Base-by-base conservation (phyloP, 2,797 vertebrate species). In the Furcifer pardalis region DNA sequence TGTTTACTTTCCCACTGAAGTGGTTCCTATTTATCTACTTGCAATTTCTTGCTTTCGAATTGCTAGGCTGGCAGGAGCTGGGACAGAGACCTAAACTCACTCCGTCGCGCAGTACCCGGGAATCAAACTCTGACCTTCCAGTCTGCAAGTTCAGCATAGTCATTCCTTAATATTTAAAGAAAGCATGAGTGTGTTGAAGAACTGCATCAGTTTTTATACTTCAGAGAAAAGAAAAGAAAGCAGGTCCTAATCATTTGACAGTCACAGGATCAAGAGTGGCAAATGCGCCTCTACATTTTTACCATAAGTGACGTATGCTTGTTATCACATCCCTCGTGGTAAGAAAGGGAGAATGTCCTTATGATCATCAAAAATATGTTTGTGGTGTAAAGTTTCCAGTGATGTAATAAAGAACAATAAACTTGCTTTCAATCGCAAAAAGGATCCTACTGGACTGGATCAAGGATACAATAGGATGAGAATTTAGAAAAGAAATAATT, bases 201-300 rank as follows among this genome's bases (percentile, higher is more conserved):
- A 84, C 3, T 44, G 27, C 17, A 21, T 49, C 7, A 15, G 17
- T 52, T 52, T 9, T 52, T 52, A 13, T 52, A 52, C 49, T 52
- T 52, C 9, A 35, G 85, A 86, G 76, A 40, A 65, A 42, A 27
- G 52, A 68, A 49, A 80, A 85, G 84, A 68, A 52, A 88, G 81
- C 6, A 12, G 77, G 84, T 86, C 84, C 83, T 69, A 83, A 90
- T 87, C 89, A 90, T 12, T 56, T 62, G 37, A 92, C 77, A 84
- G 85, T 77, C 85, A 85, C 79, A 82, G 92, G 84, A 85, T 66
- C 80, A 85, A 84, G 77, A 78, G 49, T 9, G 49, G 17, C 2
- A 10, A 52, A 9, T 10, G 1, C 3, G 42, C 83, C 76, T 71
- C 87, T 66, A 75, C 0, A 0, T 52, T 25, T 52, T 68, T 87